Evolutionary conservation across 92 coral and sea anemone species (phyloP).

Genomic region (Parazoanthus darwini): DNA sequence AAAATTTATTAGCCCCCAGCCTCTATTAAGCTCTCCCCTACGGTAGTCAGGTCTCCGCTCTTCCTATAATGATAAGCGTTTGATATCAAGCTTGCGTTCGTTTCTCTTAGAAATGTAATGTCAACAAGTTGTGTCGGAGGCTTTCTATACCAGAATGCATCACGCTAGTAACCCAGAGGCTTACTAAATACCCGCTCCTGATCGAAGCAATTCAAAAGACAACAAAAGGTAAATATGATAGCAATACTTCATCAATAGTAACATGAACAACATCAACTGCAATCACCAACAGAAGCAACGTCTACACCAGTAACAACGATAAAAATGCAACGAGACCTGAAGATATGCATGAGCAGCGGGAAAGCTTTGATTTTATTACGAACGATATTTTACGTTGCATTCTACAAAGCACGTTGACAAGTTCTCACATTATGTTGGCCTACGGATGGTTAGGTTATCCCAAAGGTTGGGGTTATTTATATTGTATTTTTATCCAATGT

Average conservation of each 20-base stretch:
- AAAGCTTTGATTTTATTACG: too few relatives aligned
- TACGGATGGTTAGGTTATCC: too few relatives aligned
- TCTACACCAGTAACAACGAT: not conserved
- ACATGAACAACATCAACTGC: slow-evolving; percentile 72
- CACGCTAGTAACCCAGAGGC: slow-evolving; percentile 92
- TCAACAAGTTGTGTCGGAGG: slow-evolving; percentile 87
- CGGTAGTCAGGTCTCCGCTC: not conserved
- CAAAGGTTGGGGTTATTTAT: too few relatives aligned
- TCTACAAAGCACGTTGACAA: not conserved
- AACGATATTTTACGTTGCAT: too few relatives aligned
- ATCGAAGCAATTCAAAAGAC: slow-evolving; percentile 95
- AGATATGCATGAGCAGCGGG: not conserved
- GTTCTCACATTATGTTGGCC: too few relatives aligned
- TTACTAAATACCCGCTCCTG: slow-evolving; percentile 91
- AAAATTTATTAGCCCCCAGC: too few relatives aligned
- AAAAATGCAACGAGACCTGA: too few relatives aligned
- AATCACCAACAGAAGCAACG: slow-evolving; percentile 12
- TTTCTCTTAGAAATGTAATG: slow-evolving; percentile 74
- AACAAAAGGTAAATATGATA: slow-evolving; percentile 71
- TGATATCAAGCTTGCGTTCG: not conserved
- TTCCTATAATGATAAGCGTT: not conserved
- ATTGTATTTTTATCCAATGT: too few relatives aligned
- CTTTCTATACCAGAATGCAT: slow-evolving; percentile 92
- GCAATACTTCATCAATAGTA: slow-evolving; percentile 51
- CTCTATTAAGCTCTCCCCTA: too few relatives aligned